These are phyloP conservation scores for Luscinia luscinia DNA, from an alignment of 2,797 vertebrate genomes.

Conservation along the genomic window DNA sequence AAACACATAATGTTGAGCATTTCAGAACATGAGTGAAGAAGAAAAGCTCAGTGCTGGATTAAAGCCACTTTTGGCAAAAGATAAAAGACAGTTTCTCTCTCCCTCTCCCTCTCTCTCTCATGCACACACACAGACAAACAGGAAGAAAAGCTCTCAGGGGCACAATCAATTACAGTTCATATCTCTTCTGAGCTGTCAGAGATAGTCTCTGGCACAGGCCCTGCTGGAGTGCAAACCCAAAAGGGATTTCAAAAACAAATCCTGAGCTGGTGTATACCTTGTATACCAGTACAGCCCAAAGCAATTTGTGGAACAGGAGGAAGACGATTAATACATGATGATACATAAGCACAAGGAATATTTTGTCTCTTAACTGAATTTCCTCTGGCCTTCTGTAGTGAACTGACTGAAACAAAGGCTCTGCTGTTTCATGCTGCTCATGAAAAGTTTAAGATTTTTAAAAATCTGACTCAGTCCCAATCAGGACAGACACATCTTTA, in stretches of 20 bases:
- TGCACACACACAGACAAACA: neutral
- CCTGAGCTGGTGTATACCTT: slow-evolving; percentile 12
- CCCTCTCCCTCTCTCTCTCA: neutral
- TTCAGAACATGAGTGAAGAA: slow-evolving; percentile 13
- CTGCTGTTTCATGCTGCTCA: neutral
- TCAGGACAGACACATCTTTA: neutral
- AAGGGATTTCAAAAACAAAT: slow-evolving; percentile 54
- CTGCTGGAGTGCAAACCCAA: slow-evolving; percentile 22
- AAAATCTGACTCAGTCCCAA: neutral
- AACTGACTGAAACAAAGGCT: slow-evolving; percentile 32
- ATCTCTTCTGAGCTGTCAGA: slow-evolving; percentile 49
- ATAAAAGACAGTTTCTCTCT: slow-evolving; percentile 54
- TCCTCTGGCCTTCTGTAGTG: neutral
- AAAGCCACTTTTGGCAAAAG: slow-evolving; percentile 52
- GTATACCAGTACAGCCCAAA: slow-evolving; percentile 18
- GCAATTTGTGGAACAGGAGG: slow-evolving; percentile 8
- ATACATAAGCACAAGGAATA: neutral
- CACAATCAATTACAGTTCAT: slow-evolving; percentile 53
- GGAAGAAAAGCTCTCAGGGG: slow-evolving; percentile 49
- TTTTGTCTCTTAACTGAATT: slow-evolving; percentile 47
- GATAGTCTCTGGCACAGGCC: slow-evolving; percentile 39
- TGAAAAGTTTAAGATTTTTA: neutral
- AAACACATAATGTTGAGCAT: neutral
- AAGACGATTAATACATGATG: slow-evolving; percentile 1
- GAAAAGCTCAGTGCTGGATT: slow-evolving; percentile 39